Percentiles rank a stretch among this genome's conserved stretches.
Evolutionary conservation across 2,888 invertebrate genomes (phyloP).

Genomic region (Campoplex capitator): DNA sequence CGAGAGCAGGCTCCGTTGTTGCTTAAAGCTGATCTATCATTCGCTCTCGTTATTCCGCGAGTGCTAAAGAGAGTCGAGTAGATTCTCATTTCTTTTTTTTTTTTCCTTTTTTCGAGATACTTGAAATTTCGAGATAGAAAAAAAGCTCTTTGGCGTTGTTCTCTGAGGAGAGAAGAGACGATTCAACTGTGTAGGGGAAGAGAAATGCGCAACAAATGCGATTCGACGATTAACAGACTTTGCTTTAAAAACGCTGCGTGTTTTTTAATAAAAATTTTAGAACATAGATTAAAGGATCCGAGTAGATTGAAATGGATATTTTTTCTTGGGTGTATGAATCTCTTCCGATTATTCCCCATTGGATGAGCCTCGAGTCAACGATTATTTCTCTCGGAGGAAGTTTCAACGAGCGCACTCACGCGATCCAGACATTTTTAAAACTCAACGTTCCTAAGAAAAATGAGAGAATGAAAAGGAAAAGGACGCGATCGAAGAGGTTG

Average conservation of each 20-base stretch:
- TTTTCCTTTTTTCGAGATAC: background rate
- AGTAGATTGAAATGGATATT: no score
- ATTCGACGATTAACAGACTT: no score
- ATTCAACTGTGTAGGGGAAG: no score
- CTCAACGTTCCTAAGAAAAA: background rate
- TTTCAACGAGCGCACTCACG: slow-evolving; percentile 35
- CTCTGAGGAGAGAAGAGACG: background rate
- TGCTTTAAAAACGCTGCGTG: no score
- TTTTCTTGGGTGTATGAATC: background rate
- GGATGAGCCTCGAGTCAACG: background rate
- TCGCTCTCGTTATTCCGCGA: background rate
- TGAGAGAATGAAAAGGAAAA: background rate
- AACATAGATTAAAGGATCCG: no score
- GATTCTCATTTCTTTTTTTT: background rate
- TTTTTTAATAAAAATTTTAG: no score
- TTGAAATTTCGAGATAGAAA: background rate
- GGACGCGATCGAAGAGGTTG: background rate
- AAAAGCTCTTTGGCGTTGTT: no score
- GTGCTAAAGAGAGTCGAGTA: background rate
- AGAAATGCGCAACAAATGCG: no score
- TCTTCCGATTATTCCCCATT: background rate
- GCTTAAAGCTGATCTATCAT: background rate
- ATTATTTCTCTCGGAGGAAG: slow-evolving; percentile 8
- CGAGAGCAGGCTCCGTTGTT: background rate
- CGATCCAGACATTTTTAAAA: slow-evolving; percentile 45